Percentiles rank a stretch among this genome's conserved stretches.
These are phyloP conservation scores for Tachystola acroxantha DNA, from an alignment of 2,888 invertebrate genomes.

Conservation along the genomic window DNA sequence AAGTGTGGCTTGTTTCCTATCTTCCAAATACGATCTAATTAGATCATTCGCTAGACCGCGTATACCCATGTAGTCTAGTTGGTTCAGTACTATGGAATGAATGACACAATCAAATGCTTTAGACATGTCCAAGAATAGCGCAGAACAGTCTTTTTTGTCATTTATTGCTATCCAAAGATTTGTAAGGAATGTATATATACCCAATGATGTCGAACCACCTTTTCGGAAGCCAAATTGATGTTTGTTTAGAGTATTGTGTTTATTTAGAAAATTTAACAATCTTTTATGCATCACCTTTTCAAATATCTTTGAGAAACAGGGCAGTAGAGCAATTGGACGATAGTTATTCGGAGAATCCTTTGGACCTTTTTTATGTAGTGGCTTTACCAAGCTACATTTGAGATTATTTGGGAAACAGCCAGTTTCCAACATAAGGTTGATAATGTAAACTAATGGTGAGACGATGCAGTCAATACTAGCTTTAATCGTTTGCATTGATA, in stretches of 20 bases:
- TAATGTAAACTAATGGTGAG: conserved; percentile 16
- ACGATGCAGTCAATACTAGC: conserved; percentile 3
- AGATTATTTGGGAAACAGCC: conserved; percentile 14
- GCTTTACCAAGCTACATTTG: conserved; percentile 16
- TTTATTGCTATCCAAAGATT: background rate
- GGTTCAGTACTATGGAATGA: background rate
- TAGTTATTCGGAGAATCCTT: conserved; percentile 12
- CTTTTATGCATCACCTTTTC: conserved; percentile 14
- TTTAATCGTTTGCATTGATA: conserved; percentile 13
- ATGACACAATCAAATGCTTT: conserved; percentile 1
- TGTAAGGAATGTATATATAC: background rate
- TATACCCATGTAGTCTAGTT: background rate
- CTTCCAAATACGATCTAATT: background rate
- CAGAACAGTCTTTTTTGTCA: background rate
- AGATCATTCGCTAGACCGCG: background rate
- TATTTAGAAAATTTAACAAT: too few relatives aligned
- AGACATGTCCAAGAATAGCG: background rate
- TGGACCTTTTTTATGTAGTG: conserved; percentile 15
- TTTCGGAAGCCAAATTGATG: conserved; percentile 7
- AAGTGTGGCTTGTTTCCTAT: too few relatives aligned
- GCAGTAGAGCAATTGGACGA: conserved; percentile 17
- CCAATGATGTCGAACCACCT: conserved; percentile 2
- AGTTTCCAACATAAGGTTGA: conserved; percentile 15
- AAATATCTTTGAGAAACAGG: conserved; percentile 18
- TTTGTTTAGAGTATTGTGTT: conserved; percentile 9